Base-by-base conservation (phyloP, 2,113 vertebrate species). In the Hemiscyllium ocellatum region DNA sequence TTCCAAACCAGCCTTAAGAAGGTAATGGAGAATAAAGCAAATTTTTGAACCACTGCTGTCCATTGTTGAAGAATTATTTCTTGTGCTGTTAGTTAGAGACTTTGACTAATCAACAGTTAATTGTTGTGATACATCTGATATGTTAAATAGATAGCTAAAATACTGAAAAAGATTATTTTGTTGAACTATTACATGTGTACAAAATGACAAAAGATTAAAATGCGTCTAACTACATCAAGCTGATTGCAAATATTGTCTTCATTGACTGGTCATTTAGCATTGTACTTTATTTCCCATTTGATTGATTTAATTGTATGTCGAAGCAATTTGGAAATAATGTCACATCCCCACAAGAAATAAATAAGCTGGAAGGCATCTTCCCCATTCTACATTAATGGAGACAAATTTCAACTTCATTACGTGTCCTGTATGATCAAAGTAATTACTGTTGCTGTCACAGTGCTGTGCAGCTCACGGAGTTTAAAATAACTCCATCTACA, bases 381-480 rank as follows among this genome's bases (percentile, higher is more conserved):
- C 10, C 37, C 15, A 72, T 72, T 95, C 94, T 5, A 33, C 52
- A 72, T 52, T 95, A 95, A 95, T 95, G 94, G 94, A 95, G 94
- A 95, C 69, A 50, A 95, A 76, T 95, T 68, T 76, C 68, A 95
- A 50, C 42, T 29, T 95, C 94, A 95, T 95, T 72, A 95, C 69
- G 29, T 22, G 24, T 70, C 52, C 94, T 72, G 69, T 24, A 95
- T 76, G 47, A 95, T 70, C 94, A 70, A 69, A 42, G 66, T 70
- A 94, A 94, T 94, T 70, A 95, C 69, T 76, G 42, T 95, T 72
- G 68, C 69, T 95, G 94, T 72, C 94, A 95, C 37, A 50, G 68
- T 7, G 50, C 69, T 72, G 24, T 72, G 68, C 68, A 72, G 69
- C 76, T 95, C 94, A 76, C 37, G 29, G 47, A 3, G 42, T 61